phyloP scores from a whole-genome alignment of 1,140 invertebrate species.

The Brachystomella parvula region DNA sequence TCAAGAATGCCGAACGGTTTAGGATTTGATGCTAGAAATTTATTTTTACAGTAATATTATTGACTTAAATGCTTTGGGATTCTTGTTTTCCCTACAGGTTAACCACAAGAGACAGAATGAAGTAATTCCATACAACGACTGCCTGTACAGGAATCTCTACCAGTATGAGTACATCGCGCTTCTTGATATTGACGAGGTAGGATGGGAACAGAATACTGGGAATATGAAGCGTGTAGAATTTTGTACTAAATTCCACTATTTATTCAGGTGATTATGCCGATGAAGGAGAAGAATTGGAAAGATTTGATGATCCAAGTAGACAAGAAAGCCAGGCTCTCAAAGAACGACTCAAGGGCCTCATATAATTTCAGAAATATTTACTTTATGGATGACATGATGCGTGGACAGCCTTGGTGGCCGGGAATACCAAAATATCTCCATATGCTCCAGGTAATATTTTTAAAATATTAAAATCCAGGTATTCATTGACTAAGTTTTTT shows the following conservation, averaged over 20 bases:
- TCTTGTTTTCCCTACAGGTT: no score
- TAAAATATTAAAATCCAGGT: neutral
- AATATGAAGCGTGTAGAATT: neutral
- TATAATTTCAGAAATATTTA: slow-evolving; percentile 91
- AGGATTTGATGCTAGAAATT: no score
- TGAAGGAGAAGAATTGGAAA: slow-evolving; percentile 65
- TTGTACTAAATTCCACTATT: neutral
- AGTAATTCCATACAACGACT: slow-evolving; percentile 93
- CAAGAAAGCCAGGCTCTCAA: slow-evolving; percentile 57
- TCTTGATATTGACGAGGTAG: slow-evolving; percentile 79
- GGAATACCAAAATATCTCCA: slow-evolving; percentile 83
- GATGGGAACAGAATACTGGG: neutral
- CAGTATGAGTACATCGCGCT: slow-evolving; percentile 81
- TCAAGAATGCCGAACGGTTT: no score
- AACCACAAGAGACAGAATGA: slow-evolving; percentile 91
- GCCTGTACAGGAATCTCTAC: slow-evolving; percentile 86
- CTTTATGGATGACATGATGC: slow-evolving; percentile 80
- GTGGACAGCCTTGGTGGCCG: slow-evolving; percentile 70
- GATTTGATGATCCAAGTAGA: slow-evolving; percentile 66
- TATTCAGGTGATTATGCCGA: slow-evolving; percentile 69
- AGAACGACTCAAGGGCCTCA: slow-evolving; percentile 67
- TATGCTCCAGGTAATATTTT: slow-evolving; percentile 55
- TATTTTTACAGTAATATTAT: no score
- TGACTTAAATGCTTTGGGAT: no score
- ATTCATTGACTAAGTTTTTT: neutral